Conservation (phyloP, 2,797 vertebrate species). For the Poecilia velifera region DNA sequence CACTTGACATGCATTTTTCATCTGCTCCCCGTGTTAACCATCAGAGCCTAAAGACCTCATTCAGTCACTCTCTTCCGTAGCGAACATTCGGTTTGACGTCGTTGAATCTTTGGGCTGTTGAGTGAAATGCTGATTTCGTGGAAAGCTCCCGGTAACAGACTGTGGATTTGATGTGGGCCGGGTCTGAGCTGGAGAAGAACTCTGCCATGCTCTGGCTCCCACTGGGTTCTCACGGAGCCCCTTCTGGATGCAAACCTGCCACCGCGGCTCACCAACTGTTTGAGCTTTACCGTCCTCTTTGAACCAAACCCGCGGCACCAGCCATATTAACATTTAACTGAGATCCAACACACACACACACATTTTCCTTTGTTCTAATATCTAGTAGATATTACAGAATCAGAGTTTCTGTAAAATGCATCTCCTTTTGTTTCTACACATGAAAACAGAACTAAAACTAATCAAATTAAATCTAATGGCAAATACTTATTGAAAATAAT, state of each 20-base stretch:
- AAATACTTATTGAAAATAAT: too few species aligned
- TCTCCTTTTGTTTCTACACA: background rate
- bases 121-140: slow-evolving; percentile 34
- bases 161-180: slow-evolving; percentile 53
- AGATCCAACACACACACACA: slow-evolving; percentile 14
- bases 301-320: slow-evolving; percentile 34
- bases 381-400: background rate
- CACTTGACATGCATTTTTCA: slow-evolving; percentile 11
- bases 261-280: slow-evolving; percentile 67
- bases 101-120: slow-evolving; percentile 18
- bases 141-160: slow-evolving; percentile 42
- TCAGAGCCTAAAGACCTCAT: slow-evolving; percentile 1
- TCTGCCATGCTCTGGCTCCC: slow-evolving; percentile 61
- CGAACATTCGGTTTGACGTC: slow-evolving; percentile 19
- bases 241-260: slow-evolving; percentile 79
- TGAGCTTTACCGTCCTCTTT: slow-evolving; percentile 70
- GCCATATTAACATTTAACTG: slow-evolving; percentile 22
- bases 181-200: slow-evolving; percentile 57
- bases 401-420: background rate
- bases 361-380: slow-evolving; percentile 24
- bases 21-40: background rate
- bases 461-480: too few species aligned
- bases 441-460: background rate
- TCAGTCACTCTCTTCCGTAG: slow-evolving; percentile 7
- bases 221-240: slow-evolving; percentile 72